phyloP scores from a whole-genome alignment of 2,797 vertebrate species.

The Threskiornis aethiopicus region DNA sequence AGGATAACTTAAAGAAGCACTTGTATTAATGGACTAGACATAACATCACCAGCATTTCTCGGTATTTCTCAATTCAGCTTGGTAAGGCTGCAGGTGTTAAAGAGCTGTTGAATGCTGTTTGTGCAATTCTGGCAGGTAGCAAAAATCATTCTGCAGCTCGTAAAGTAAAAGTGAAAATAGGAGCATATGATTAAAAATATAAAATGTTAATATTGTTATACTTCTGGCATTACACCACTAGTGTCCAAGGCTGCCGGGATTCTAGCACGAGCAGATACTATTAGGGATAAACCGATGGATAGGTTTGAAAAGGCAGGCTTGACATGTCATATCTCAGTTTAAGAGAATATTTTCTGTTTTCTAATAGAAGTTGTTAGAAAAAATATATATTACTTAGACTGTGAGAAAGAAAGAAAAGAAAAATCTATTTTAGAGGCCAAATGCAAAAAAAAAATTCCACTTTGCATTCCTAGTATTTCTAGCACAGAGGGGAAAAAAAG shows the following conservation, averaged over 20 bases:
- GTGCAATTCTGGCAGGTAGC: constrained; percentile 59
- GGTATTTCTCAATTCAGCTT: constrained; percentile 40
- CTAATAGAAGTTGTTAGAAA: neutral
- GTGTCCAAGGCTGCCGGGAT: neutral
- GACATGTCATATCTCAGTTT: neutral
- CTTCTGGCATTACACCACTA: neutral
- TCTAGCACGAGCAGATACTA: neutral
- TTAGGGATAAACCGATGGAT: neutral
- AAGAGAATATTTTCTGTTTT: neutral
- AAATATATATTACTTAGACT: neutral
- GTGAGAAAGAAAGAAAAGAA: neutral
- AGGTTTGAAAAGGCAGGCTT: neutral
- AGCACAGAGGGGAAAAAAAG: neutral
- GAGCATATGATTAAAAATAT: constrained; percentile 32
- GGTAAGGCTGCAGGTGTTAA: constrained; percentile 73
- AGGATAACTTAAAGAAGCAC: constrained; percentile 41
- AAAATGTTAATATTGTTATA: neutral
- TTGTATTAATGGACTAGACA: constrained; percentile 48
- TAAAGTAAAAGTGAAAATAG: constrained; percentile 60
- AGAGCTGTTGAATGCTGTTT: constrained; percentile 65
- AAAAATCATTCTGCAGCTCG: constrained; percentile 48
- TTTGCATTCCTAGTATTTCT: neutral
- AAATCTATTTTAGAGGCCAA: neutral
- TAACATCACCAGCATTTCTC: neutral
- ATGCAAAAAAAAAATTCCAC: neutral